Conservation (phyloP, 2,888 invertebrate species). For the Orthosia gracilis region DNA sequence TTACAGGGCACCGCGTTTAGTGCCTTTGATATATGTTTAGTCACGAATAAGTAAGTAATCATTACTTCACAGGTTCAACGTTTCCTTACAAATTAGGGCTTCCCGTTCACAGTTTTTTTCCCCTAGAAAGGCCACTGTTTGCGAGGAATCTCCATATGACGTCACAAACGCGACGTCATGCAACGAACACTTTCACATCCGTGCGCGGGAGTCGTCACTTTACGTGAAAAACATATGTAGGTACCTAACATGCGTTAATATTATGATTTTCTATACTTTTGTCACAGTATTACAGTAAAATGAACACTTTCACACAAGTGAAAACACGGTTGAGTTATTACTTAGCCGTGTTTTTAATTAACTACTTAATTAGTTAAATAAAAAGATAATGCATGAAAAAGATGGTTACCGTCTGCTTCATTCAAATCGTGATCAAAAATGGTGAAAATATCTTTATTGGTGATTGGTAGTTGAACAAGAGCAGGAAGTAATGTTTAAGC, state of each 20-base stretch:
- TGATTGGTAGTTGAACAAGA: neutral
- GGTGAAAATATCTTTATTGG: neutral
- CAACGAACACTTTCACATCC: neutral
- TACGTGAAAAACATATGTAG: neutral
- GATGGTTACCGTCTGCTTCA: neutral
- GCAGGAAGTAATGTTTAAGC: neutral
- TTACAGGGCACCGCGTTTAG: too few species aligned
- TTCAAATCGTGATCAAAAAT: neutral
- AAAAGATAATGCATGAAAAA: neutral
- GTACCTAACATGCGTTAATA: neutral
- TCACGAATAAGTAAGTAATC: neutral
- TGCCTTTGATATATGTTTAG: neutral
- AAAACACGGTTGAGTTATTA: too few species aligned
- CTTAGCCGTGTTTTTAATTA: too few species aligned
- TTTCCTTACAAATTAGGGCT: too few species aligned
- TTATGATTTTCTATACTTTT: neutral
- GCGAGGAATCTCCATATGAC: neutral
- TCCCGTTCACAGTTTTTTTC: too few species aligned
- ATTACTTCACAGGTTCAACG: neutral
- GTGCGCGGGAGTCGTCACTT: neutral
- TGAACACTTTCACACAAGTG: too few species aligned
- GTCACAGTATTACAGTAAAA: neutral
- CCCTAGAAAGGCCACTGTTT: too few species aligned
- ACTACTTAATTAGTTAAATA: too few species aligned
- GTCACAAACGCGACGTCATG: neutral